Conservation (phyloP, 2,888 invertebrate species). For the Mylabris sibirica region DNA sequence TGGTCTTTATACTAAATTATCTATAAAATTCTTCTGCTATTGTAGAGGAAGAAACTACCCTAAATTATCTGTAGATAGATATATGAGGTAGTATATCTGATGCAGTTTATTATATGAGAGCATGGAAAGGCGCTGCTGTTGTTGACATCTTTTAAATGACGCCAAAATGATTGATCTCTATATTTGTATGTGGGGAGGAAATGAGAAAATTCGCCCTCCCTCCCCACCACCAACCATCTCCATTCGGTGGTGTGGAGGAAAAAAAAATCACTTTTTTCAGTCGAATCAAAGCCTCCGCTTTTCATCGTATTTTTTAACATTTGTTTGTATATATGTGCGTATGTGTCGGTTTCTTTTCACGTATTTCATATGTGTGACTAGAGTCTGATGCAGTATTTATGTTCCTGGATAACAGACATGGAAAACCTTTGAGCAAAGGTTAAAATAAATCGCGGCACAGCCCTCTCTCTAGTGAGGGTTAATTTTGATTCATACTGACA, state of each 20-base stretch:
- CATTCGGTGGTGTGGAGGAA: not conserved
- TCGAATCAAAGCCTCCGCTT: not conserved
- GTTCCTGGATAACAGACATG: constrained; percentile 32
- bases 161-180: constrained; percentile 33
- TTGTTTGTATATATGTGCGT: not conserved
- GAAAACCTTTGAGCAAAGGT: constrained; percentile 39
- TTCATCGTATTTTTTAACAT: not conserved
- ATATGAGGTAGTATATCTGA: not conserved
- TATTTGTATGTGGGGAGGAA: constrained; percentile 6
- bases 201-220: not conserved
- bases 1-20: constrained; percentile 3
- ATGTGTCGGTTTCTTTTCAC: constrained; percentile 24
- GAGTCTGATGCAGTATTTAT: constrained; percentile 34
- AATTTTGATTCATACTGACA: constrained; percentile 42
- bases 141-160: constrained; percentile 24
- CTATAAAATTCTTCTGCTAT: not conserved
- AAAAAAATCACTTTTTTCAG: not conserved
- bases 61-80: not conserved
- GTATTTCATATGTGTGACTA: constrained; percentile 32
- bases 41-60: not conserved
- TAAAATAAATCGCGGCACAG: constrained; percentile 32
- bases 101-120: constrained; percentile 29
- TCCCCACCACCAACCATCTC: not conserved
- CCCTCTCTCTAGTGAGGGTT: constrained; percentile 26
- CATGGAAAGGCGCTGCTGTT: constrained; percentile 18